These are phyloP conservation scores for Pogonophryne albipinna DNA, from an alignment of 2,797 vertebrate genomes.

Conservation along the genomic window DNA sequence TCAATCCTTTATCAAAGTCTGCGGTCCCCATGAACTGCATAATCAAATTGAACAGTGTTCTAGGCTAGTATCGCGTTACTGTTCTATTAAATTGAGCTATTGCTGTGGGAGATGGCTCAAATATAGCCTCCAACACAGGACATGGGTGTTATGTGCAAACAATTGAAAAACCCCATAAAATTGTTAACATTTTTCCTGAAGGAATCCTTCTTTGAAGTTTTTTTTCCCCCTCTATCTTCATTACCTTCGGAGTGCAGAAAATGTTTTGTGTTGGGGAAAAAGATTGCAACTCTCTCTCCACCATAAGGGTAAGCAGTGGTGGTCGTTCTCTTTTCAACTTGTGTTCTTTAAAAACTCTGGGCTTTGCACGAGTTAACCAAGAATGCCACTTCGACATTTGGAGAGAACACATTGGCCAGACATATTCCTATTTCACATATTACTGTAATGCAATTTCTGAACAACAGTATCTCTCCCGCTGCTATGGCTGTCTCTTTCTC, in stretches of 20 bases:
- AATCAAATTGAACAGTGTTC: slow-evolving; percentile 87
- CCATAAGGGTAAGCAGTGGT: slow-evolving; percentile 2
- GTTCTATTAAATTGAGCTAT: slow-evolving; percentile 84
- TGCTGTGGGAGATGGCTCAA: slow-evolving; percentile 79
- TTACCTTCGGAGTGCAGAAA: slow-evolving; percentile 47
- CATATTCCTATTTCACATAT: slow-evolving; percentile 63
- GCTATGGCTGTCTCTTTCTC: slow-evolving; percentile 36
- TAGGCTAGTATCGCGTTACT: slow-evolving; percentile 78
- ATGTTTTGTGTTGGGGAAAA: slow-evolving; percentile 53
- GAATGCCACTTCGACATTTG: slow-evolving; percentile 62
- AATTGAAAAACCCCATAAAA: slow-evolving; percentile 78
- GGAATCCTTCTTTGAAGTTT: slow-evolving; percentile 69
- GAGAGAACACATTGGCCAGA: slow-evolving; percentile 47
- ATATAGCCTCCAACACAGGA: slow-evolving; percentile 75
- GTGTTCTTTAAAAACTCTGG: slow-evolving; percentile 22
- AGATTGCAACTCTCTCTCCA: slow-evolving; percentile 21
- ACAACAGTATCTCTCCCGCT: slow-evolving; percentile 65
- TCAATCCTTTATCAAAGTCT: slow-evolving; percentile 87
- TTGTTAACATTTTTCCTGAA: slow-evolving; percentile 70
- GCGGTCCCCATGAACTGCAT: slow-evolving; percentile 83
- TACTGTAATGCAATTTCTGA: slow-evolving; percentile 80
- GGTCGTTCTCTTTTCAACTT: slow-evolving; percentile 22
- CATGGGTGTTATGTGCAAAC: slow-evolving; percentile 76
- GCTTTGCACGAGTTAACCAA: slow-evolving; percentile 38
- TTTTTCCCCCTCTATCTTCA: slow-evolving; percentile 11